Conservation (phyloP, 2,888 invertebrate genomes). For the Machimus atricapillus region DNA sequence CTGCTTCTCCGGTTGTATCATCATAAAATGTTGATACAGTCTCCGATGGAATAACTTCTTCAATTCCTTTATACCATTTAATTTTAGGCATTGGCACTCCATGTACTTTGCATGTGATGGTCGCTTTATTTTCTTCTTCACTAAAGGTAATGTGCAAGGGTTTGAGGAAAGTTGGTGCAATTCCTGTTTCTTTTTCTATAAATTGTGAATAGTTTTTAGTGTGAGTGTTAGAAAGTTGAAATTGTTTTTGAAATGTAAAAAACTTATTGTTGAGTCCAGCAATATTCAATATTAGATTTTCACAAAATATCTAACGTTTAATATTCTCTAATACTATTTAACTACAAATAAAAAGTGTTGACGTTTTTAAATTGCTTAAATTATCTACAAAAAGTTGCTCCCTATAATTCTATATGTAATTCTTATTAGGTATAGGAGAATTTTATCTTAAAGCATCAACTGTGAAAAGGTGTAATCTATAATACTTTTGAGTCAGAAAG, state of each 20-base stretch:
- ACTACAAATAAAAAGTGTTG: too few relatives aligned
- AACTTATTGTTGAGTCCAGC: constrained; percentile 9
- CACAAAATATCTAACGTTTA: not conserved
- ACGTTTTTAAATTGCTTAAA: too few relatives aligned
- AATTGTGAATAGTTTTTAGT: not conserved
- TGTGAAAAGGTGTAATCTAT: not conserved
- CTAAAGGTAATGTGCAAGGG: constrained; percentile 72
- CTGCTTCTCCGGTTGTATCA: constrained; percentile 70
- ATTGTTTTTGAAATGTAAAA: not conserved
- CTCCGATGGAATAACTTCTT: constrained; percentile 68
- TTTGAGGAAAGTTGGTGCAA: constrained; percentile 71
- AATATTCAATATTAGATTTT: not conserved
- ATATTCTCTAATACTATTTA: too few relatives aligned
- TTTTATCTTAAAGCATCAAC: not conserved
- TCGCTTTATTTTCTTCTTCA: constrained; percentile 69
- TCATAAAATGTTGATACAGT: constrained; percentile 68
- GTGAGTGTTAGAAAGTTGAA: not conserved
- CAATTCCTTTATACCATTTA: constrained; percentile 72
- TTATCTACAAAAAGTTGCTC: not conserved
- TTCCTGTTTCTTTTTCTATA: constrained; percentile 74
- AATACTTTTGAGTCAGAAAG: too few relatives aligned
- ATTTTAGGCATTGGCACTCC: constrained; percentile 75
- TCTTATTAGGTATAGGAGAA: not conserved
- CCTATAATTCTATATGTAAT: not conserved
- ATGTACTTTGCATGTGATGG: constrained; percentile 71